A percentile compares a stretch with the other conserved stretches of the same genome.
These are phyloP conservation scores for Notodonta ziczac DNA, from an alignment of 2,888 invertebrate genomes.

Conservation along the genomic window DNA sequence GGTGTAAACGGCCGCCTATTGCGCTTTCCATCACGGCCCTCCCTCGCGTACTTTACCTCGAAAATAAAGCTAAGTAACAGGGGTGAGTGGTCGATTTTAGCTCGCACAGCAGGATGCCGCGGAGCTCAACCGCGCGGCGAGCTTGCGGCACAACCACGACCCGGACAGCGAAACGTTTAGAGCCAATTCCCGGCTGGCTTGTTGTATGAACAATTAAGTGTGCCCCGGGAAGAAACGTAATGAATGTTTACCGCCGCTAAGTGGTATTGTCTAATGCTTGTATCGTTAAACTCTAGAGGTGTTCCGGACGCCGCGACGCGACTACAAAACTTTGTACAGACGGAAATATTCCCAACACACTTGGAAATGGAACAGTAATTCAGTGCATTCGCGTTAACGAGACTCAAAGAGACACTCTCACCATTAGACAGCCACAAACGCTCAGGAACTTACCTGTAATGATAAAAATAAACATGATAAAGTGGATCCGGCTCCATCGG, in stretches of 20 bases:
- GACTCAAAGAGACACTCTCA: slow-evolving; percentile 65
- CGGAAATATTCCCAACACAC: slow-evolving; percentile 27
- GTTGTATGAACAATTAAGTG: slow-evolving; percentile 83
- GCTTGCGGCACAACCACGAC: slow-evolving; percentile 71
- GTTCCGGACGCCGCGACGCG: slow-evolving; percentile 13
- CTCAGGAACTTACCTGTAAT: slow-evolving; percentile 77
- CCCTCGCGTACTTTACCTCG: slow-evolving; percentile 35
- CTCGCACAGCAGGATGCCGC: slow-evolving; percentile 43
- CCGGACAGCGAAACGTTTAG: slow-evolving; percentile 77
- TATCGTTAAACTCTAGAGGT: slow-evolving; percentile 44
- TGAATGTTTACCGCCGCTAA: slow-evolving; percentile 73
- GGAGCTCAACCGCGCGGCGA: slow-evolving; percentile 58
- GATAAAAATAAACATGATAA: slow-evolving; percentile 78
- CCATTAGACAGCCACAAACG: slow-evolving; percentile 67
- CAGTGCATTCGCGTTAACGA: slow-evolving; percentile 27
- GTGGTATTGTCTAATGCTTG: slow-evolving; percentile 48
- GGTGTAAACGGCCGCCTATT: slow-evolving; percentile 80
- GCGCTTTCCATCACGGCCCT: slow-evolving; percentile 74
- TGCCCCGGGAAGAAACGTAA: slow-evolving; percentile 75
- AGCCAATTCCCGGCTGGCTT: slow-evolving; percentile 80
- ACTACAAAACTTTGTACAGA: slow-evolving; percentile 28
- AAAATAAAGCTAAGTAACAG: slow-evolving; percentile 59
- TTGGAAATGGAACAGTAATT: slow-evolving; percentile 24
- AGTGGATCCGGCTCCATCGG: slow-evolving; percentile 74
- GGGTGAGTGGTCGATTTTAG: slow-evolving; percentile 65